Percentiles rank a stretch among this genome's conserved stretches.
Evolutionary conservation across 1,140 invertebrate genomes (phyloP).

Genomic region (Chelonus insularis): DNA sequence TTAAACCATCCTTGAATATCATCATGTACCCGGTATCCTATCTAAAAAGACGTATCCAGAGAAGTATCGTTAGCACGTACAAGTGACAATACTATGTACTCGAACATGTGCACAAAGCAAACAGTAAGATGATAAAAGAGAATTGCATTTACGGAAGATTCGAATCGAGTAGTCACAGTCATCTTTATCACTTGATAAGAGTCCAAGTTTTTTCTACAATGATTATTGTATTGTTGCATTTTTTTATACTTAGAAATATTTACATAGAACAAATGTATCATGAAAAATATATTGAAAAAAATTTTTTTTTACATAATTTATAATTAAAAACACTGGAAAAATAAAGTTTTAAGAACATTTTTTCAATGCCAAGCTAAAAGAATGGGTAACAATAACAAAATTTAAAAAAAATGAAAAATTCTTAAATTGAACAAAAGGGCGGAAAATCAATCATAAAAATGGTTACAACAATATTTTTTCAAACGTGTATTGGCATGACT

Average conservation of each 20-base stretch:
- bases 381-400: no score
- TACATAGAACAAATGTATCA: no score
- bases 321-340: no score
- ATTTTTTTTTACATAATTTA: no score
- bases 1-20: constrained; percentile 2
- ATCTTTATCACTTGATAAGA: constrained; percentile 12
- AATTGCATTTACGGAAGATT: constrained; percentile 11
- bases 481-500: no score
- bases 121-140: background rate
- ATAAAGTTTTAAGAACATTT: no score
- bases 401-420: no score
- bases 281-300: no score
- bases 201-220: constrained; percentile 8
- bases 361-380: no score
- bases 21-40: background rate
- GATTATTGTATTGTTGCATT: background rate
- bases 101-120: background rate
- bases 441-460: no score
- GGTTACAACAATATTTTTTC: no score
- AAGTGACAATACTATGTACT: constrained; percentile 11
- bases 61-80: constrained; percentile 23
- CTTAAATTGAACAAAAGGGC: no score
- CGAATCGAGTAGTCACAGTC: background rate
- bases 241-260: background rate
- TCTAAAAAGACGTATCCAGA: background rate